Evolutionary conservation across 2,797 vertebrate genomes (phyloP).

Genomic region (Phrynocephalus forsythii): DNA sequence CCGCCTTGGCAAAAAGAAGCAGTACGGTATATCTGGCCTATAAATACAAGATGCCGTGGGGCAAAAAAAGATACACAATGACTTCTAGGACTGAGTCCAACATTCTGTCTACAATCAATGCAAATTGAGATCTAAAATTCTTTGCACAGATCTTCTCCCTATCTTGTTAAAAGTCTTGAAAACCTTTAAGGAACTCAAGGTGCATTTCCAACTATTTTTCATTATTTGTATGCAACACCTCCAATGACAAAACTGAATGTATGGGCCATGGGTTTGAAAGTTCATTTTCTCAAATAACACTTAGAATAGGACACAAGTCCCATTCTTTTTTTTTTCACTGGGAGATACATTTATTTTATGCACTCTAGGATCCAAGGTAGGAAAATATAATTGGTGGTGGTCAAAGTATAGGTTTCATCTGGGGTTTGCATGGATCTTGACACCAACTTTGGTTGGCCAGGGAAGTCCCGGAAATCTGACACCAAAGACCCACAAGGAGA

Average conservation of each 20-base stretch:
- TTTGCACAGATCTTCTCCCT: background rate
- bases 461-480: background rate
- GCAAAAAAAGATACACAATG: background rate
- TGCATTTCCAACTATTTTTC: background rate
- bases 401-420: background rate
- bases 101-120: background rate
- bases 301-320: background rate
- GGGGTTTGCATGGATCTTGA: background rate
- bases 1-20: background rate
- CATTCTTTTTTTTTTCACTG: background rate
- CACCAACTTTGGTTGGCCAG: background rate
- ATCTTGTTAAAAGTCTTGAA: background rate
- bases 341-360: background rate
- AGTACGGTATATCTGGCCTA: background rate
- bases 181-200: background rate
- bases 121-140: background rate
- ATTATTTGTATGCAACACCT: background rate
- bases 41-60: background rate
- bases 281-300: background rate
- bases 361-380: too few relatives aligned
- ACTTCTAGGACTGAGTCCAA: background rate
- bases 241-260: background rate
- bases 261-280: background rate
- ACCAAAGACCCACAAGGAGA: background rate
- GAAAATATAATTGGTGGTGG: background rate